phyloP scores from a whole-genome alignment of 2,888 invertebrate genomes.

The Orthosia incerta region DNA sequence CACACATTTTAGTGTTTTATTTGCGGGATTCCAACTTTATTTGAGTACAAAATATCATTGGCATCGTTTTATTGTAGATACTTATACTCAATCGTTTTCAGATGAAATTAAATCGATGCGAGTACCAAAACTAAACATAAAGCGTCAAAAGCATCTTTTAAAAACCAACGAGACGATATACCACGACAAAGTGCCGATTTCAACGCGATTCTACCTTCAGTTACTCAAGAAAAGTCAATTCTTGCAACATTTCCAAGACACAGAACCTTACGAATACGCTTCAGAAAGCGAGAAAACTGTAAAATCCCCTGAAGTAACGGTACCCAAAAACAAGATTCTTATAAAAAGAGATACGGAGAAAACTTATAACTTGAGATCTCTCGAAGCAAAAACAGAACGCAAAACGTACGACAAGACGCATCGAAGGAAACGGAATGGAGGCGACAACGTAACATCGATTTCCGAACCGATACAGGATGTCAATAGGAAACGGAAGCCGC shows the following conservation, averaged over 20 bases:
- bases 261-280: slow-evolving; percentile 85
- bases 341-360: slow-evolving; percentile 77
- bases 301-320: slow-evolving; percentile 69
- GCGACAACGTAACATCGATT: slow-evolving; percentile 61
- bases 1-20: background rate
- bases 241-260: slow-evolving; percentile 78
- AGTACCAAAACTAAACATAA: slow-evolving; percentile 72
- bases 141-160: slow-evolving; percentile 80
- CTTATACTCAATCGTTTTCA: slow-evolving; percentile 51
- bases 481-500: slow-evolving; percentile 68
- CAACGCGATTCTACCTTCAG: slow-evolving; percentile 86
- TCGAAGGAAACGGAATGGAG: slow-evolving; percentile 65
- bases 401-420: slow-evolving; percentile 78
- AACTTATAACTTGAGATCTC: slow-evolving; percentile 84
- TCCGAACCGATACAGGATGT: slow-evolving; percentile 59
- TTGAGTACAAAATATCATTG: background rate
- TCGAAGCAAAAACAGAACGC: slow-evolving; percentile 81
- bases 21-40: background rate
- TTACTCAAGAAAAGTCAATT: slow-evolving; percentile 86
- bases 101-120: slow-evolving; percentile 75
- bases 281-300: slow-evolving; percentile 82
- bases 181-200: slow-evolving; percentile 87
- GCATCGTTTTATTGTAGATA: background rate
- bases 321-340: slow-evolving; percentile 62
- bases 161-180: slow-evolving; percentile 84